phyloP scores from a whole-genome alignment of 1,140 invertebrate genomes.

The Limonius californicus region DNA sequence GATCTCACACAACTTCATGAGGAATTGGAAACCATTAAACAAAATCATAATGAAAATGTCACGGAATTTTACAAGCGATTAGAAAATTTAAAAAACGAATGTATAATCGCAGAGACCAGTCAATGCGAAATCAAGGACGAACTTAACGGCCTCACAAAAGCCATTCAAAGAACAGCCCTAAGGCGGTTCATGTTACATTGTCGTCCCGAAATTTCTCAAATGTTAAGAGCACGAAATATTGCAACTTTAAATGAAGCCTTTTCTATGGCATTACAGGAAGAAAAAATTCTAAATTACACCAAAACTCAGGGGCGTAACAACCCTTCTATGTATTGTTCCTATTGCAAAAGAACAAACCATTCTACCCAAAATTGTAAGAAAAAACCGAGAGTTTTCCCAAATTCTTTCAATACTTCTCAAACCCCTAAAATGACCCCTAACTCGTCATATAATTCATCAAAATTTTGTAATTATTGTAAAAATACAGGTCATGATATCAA shows the following conservation, averaged over 20 bases:
- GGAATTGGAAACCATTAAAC: slow-evolving; percentile 16
- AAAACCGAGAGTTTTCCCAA: background rate
- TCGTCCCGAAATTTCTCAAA: background rate
- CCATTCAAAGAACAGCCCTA: slow-evolving; percentile 4
- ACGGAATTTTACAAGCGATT: slow-evolving; percentile 17
- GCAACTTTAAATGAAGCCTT: background rate
- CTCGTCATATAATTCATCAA: background rate
- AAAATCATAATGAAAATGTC: background rate
- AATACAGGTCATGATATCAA: background rate
- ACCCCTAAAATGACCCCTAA: background rate
- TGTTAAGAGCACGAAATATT: background rate
- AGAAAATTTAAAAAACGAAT: slow-evolving; percentile 18
- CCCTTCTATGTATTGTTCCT: background rate
- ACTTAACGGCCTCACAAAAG: background rate
- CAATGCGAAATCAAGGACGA: slow-evolving; percentile 5
- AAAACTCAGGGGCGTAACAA: background rate
- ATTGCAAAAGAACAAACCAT: background rate
- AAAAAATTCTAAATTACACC: background rate
- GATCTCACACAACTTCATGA: slow-evolving; percentile 5
- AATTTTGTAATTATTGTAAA: background rate
- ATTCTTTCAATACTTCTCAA: too few species aligned
- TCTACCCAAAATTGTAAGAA: too few species aligned
- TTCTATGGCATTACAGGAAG: background rate
- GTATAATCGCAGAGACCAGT: slow-evolving; percentile 7
- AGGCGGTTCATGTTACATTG: background rate